A percentile compares a stretch with the other conserved stretches of the same genome.
These are phyloP conservation scores for Nasonia vitripennis DNA, from an alignment of 1,140 invertebrate genomes.

Conservation along the genomic window DNA sequence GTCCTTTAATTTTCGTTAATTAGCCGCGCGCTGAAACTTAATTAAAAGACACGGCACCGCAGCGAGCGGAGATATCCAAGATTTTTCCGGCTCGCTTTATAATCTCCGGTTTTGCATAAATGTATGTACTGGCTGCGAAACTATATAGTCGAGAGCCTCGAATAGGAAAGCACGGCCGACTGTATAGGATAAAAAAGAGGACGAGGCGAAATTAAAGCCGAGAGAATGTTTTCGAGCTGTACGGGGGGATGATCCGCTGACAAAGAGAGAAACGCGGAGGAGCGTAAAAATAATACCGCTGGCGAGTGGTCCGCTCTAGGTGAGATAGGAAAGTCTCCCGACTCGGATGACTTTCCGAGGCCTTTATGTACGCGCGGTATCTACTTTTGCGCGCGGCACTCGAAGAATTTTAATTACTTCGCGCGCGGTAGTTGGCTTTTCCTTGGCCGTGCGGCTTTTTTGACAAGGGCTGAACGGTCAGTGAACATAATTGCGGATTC, in stretches of 20 bases:
- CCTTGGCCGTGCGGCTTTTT: neutral
- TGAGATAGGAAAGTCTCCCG: neutral
- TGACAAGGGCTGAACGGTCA: neutral
- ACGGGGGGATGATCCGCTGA: neutral
- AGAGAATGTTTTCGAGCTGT: neutral
- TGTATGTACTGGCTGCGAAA: neutral
- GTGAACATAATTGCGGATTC: neutral
- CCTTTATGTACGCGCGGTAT: neutral
- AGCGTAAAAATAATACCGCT: neutral
- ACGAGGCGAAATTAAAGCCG: neutral
- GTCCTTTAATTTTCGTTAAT: slow-evolving; percentile 15
- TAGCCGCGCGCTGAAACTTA: neutral
- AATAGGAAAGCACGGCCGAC: neutral
- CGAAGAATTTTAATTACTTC: slow-evolving; percentile 5
- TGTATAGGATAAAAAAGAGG: neutral
- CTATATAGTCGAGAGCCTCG: neutral
- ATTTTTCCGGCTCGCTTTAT: neutral
- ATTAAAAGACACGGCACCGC: neutral
- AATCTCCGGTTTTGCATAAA: neutral
- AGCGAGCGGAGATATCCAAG: neutral
- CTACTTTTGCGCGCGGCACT: neutral
- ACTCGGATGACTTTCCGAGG: neutral
- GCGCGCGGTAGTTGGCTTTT: neutral
- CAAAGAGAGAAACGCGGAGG: neutral
- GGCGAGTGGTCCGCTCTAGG: neutral